Percentiles rank a stretch among this genome's conserved stretches.
Conservation (phyloP, 2,888 invertebrate species). For the Trichogramma dendrolimi region DNA sequence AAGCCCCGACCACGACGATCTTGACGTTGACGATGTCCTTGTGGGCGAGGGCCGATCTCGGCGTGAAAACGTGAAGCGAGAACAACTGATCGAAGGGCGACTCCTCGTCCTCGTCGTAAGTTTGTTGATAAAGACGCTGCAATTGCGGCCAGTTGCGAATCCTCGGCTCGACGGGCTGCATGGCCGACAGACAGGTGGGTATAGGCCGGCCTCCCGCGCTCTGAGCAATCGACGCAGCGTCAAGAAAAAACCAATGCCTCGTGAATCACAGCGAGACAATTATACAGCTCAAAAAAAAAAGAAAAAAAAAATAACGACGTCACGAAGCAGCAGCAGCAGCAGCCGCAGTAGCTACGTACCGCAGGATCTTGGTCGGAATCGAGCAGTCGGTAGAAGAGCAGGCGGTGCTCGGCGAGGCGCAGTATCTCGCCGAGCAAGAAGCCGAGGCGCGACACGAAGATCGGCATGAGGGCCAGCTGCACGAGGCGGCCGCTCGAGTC, state of each 20-base stretch:
- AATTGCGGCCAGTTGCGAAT: slow-evolving; percentile 36
- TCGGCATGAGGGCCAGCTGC: slow-evolving; percentile 56
- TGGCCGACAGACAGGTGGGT: slow-evolving; percentile 48
- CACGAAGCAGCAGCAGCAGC: no score
- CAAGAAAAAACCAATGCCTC: no score
- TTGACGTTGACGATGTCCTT: slow-evolving; percentile 58
- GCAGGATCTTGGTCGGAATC: slow-evolving; percentile 21
- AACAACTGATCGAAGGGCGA: slow-evolving; percentile 43
- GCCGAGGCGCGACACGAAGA: slow-evolving; percentile 57
- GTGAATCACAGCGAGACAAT: no score
- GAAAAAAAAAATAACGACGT: no score
- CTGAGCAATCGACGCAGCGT: no score
- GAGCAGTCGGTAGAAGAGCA: slow-evolving; percentile 58
- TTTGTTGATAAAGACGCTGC: slow-evolving; percentile 16
- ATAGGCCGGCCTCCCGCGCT: slow-evolving; percentile 13
- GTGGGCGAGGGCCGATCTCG: slow-evolving; percentile 54
- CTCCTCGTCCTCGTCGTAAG: slow-evolving; percentile 13
- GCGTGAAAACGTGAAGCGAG: slow-evolving; percentile 59
- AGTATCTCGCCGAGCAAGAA: slow-evolving; percentile 63
- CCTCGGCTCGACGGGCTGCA: slow-evolving; percentile 45
- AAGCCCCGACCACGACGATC: slow-evolving; percentile 66
- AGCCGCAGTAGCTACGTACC: no score
- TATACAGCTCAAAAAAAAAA: no score
- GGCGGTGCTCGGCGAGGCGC: slow-evolving; percentile 55
- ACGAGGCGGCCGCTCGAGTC: not conserved